phyloP scores from a whole-genome alignment of 2,888 invertebrate genomes.

The Orchesellides sinensis region DNA sequence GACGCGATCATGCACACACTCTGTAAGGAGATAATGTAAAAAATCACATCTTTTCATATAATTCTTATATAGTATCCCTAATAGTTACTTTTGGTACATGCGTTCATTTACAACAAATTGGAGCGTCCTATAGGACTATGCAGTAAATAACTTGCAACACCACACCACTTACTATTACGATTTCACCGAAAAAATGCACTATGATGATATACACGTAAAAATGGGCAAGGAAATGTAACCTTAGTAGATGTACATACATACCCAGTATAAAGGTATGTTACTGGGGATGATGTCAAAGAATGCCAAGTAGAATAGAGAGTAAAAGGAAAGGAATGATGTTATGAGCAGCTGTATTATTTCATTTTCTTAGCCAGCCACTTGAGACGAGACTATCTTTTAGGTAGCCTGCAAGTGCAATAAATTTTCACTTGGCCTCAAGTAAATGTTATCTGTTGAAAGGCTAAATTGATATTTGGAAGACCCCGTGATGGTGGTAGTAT shows the following conservation, averaged over 20 bases:
- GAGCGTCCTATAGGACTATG: background rate
- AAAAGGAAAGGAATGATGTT: slow-evolving; percentile 51
- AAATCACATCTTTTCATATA: too few relatives aligned
- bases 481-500: background rate
- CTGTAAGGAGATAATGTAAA: too few relatives aligned
- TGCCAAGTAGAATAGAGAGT: slow-evolving; percentile 21
- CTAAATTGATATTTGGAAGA: slow-evolving; percentile 53
- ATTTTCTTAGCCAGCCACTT: slow-evolving; percentile 63
- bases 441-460: slow-evolving; percentile 60
- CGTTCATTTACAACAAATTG: background rate
- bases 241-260: too few relatives aligned
- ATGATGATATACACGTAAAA: background rate
- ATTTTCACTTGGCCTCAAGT: slow-evolving; percentile 56
- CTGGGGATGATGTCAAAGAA: slow-evolving; percentile 36
- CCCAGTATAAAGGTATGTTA: too few relatives aligned
- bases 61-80: too few relatives aligned
- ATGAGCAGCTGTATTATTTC: slow-evolving; percentile 65
- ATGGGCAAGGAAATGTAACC: too few relatives aligned
- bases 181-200: background rate
- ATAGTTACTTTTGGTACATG: too few relatives aligned
- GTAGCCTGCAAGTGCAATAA: slow-evolving; percentile 45
- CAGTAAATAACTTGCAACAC: slow-evolving; percentile 47
- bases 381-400: slow-evolving; percentile 59
- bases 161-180: slow-evolving; percentile 38
- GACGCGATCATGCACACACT: too few relatives aligned